Percentiles rank a stretch among this genome's conserved stretches.
Conservation (phyloP, 2,113 vertebrate species). For the Salvelinus alpinus region DNA sequence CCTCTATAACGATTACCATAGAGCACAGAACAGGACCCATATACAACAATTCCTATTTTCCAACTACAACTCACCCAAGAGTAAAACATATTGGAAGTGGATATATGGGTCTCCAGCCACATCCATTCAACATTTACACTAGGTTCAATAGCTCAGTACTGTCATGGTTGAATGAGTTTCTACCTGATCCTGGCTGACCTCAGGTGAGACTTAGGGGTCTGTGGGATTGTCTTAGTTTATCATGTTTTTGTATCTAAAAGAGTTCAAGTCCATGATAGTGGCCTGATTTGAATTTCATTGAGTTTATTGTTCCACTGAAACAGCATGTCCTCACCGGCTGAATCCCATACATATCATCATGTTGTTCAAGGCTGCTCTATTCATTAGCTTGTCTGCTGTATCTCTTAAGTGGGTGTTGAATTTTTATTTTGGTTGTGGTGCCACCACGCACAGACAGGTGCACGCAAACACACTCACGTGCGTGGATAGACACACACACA, state of each 20-base stretch:
- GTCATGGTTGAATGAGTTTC: background rate
- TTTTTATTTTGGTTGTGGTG: background rate
- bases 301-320: background rate
- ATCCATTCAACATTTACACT: too few relatives aligned
- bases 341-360: conserved; percentile 22
- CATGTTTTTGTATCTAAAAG: background rate
- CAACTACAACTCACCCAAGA: background rate
- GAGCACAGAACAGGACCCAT: background rate
- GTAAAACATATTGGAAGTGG: background rate
- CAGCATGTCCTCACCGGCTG: background rate
- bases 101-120: too few relatives aligned
- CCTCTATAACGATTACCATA: conserved; percentile 35
- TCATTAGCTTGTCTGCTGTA: conserved; percentile 23
- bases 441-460: background rate
- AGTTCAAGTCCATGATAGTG: background rate
- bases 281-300: background rate
- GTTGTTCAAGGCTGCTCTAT: conserved; percentile 16
- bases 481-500: background rate
- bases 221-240: background rate
- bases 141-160: too few relatives aligned
- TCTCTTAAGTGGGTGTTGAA: conserved; percentile 16
- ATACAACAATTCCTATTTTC: background rate
- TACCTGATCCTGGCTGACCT: background rate
- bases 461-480: background rate
- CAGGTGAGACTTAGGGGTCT: background rate